Evolutionary conservation across 2,888 invertebrate genomes (phyloP).

Genomic region (Linnaemya vulpina): DNA sequence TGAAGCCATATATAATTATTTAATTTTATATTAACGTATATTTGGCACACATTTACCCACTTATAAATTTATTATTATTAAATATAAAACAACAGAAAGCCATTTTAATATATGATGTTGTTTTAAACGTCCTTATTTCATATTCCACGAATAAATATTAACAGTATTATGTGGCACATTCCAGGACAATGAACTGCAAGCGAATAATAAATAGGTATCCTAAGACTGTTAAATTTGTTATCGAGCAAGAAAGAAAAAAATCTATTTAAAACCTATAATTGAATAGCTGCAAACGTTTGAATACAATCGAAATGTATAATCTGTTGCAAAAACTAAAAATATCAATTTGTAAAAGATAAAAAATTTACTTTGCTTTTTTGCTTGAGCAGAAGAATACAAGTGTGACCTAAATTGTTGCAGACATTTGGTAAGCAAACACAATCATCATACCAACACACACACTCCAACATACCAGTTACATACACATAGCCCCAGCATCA

Average conservation of each 20-base stretch:
- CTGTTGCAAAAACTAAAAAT: conserved; percentile 54
- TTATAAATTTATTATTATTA: not conserved
- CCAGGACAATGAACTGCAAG: conserved; percentile 47
- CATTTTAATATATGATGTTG: not conserved
- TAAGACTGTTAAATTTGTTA: not conserved
- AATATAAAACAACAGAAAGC: not conserved
- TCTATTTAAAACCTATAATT: conserved; percentile 58
- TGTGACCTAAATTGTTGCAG: conserved; percentile 69
- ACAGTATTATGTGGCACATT: not conserved
- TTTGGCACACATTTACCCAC: no score
- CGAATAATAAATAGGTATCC: not conserved
- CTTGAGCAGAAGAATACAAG: conserved; percentile 41
- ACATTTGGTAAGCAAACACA: conserved; percentile 62
- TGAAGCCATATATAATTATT: no score
- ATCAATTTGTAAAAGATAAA: conserved; percentile 69
- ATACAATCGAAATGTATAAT: conserved; percentile 60
- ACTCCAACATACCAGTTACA: not conserved
- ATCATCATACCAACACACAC: conserved; percentile 32
- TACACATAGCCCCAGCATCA: conserved; percentile 14
- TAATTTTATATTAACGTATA: no score
- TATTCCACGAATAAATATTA: not conserved
- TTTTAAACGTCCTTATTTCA: not conserved
- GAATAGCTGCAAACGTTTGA: conserved; percentile 64
- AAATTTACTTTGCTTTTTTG: conserved; percentile 20
- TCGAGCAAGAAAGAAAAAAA: not conserved